A percentile compares a stretch with the other conserved stretches of the same genome.
phyloP scores from a whole-genome alignment of 2,113 vertebrate species.

The Platycercus adscitus region DNA sequence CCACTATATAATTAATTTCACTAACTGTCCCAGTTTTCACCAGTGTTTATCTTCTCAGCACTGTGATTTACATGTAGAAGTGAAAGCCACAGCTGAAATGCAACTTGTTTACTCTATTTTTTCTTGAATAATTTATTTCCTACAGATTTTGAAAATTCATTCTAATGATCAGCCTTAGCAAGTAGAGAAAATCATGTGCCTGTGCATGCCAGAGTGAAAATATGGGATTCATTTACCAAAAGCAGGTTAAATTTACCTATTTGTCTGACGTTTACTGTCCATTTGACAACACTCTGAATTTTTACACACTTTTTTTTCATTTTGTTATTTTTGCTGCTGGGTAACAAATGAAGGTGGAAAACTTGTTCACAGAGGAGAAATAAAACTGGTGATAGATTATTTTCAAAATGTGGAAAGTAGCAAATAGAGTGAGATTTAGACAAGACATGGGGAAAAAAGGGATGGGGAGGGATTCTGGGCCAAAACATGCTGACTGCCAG shows the following conservation, averaged over 20 bases:
- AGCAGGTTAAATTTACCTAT: neutral
- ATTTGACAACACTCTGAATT: neutral
- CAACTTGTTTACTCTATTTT: neutral
- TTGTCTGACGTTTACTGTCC: neutral
- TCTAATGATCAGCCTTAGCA: neutral
- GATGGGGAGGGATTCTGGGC: accelerated
- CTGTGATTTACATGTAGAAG: neutral
- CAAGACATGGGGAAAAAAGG: neutral
- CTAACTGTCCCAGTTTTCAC: neutral
- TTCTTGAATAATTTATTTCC: neutral
- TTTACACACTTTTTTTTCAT: neutral
- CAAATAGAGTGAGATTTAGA: neutral
- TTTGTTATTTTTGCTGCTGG: neutral
- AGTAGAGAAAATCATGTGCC: neutral
- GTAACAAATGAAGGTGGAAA: neutral
- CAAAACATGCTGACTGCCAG: neutral
- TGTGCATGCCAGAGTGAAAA: neutral
- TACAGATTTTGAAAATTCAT: neutral
- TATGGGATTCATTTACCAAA: neutral
- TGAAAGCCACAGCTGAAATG: neutral
- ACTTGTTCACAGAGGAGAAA: neutral
- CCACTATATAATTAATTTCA: neutral
- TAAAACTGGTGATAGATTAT: neutral
- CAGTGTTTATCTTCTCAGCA: neutral
- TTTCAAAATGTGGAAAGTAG: neutral